phyloP scores from a whole-genome alignment of 2,113 vertebrate genomes.

The Isichthys henryi region DNA sequence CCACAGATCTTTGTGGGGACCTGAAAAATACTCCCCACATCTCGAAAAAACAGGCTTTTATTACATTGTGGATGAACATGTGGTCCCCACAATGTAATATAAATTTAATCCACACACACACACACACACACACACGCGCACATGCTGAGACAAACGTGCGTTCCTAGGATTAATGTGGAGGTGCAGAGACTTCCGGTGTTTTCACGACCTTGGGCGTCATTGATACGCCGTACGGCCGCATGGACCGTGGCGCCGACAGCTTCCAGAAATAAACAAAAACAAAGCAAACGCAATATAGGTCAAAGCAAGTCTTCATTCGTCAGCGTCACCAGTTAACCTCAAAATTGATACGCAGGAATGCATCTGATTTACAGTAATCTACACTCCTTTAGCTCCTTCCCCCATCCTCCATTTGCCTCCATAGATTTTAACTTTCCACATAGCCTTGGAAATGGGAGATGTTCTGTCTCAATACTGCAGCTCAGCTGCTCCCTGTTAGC shows the following conservation, averaged over 20 bases:
- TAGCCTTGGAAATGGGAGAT: slow-evolving; percentile 21
- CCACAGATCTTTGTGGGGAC: no score
- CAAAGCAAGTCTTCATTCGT: neutral
- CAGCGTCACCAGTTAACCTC: neutral
- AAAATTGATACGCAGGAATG: neutral
- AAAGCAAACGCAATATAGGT: neutral
- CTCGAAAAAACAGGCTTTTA: no score
- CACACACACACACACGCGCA: neutral
- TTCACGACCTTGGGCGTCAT: neutral
- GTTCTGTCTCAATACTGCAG: slow-evolving; percentile 18
- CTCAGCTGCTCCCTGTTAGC: slow-evolving; percentile 19
- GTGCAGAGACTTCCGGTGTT: neutral
- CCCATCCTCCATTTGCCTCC: neutral
- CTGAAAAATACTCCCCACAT: no score
- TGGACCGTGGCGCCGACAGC: neutral
- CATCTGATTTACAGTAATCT: neutral
- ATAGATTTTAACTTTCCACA: neutral
- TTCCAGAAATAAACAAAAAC: neutral
- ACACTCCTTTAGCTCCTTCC: neutral
- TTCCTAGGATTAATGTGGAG: neutral
- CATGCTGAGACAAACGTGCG: neutral
- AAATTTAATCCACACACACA: neutral
- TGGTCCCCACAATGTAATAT: no score
- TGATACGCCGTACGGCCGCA: neutral
- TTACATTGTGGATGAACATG: no score